These are phyloP conservation scores for Benthosema pterotum DNA, from an alignment of 2,797 vertebrate species.

Conservation along the genomic window DNA sequence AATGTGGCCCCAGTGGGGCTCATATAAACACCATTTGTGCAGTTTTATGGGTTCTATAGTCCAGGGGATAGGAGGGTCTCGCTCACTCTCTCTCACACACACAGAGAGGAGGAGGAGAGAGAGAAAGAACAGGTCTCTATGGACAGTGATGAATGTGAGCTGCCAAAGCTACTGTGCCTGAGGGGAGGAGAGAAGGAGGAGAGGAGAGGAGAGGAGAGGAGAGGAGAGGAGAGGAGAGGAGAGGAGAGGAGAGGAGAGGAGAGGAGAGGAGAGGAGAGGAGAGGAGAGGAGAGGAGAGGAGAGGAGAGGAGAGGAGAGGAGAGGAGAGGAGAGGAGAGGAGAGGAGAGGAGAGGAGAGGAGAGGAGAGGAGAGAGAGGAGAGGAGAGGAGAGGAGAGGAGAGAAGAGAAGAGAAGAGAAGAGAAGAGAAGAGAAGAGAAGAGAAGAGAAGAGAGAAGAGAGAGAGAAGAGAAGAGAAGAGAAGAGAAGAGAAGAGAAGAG, in stretches of 20 bases:
- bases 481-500: not conserved
- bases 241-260: not conserved
- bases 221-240: not conserved
- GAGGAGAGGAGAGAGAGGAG: conserved; percentile 8
- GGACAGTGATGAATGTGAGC: conserved; percentile 38
- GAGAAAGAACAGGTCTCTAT: conserved; percentile 5
- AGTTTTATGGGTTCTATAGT: conserved; percentile 18
- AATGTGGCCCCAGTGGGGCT: conserved; percentile 29
- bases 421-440: not conserved
- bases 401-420: not conserved
- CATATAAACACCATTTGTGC: conserved; percentile 22
- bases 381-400: not conserved
- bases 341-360: conserved; percentile 15
- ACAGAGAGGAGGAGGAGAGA: not conserved
- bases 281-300: too few species aligned
- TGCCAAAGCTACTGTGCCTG: conserved; percentile 42
- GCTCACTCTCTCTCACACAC: not conserved
- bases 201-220: conserved; percentile 5
- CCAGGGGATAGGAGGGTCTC: conserved; percentile 1
- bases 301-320: not conserved
- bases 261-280: conserved; percentile 1
- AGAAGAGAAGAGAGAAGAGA: conserved; percentile 3
- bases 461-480: not conserved
- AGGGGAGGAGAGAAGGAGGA: too few species aligned
- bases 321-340: not conserved